These are phyloP conservation scores for Chroicocephalus ridibundus DNA, from an alignment of 2,113 vertebrate species.

Conservation along the genomic window DNA sequence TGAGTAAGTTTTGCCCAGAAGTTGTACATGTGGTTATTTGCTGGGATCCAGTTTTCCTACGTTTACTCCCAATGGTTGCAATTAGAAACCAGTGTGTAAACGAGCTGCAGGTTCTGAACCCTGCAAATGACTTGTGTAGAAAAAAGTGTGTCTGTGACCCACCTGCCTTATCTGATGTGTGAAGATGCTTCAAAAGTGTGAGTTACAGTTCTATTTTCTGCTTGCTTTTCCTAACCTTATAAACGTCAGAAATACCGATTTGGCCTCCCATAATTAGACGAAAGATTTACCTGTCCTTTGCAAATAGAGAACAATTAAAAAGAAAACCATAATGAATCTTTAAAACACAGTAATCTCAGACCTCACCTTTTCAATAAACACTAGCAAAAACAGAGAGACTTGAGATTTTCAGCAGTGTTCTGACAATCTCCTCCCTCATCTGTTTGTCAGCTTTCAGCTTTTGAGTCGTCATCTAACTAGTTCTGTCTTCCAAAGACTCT, in stretches of 20 bases:
- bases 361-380: neutral
- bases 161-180: neutral
- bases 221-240: neutral
- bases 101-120: neutral
- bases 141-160: neutral
- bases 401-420: neutral
- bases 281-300: neutral
- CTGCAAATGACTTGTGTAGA: neutral
- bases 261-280: neutral
- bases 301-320: neutral
- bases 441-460: neutral
- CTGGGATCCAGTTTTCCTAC: neutral
- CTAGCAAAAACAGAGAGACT: neutral
- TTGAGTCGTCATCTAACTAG: neutral
- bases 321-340: neutral
- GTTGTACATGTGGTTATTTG: neutral
- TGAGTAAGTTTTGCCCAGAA: neutral
- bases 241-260: neutral
- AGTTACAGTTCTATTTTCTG: neutral
- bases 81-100: neutral
- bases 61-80: neutral
- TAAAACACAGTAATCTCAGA: neutral
- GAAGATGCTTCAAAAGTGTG: neutral
- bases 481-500: neutral
- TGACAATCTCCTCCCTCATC: neutral